Evolutionary conservation across 2,888 invertebrate genomes (phyloP).

Genomic region (Tetrapedia diversipes): DNA sequence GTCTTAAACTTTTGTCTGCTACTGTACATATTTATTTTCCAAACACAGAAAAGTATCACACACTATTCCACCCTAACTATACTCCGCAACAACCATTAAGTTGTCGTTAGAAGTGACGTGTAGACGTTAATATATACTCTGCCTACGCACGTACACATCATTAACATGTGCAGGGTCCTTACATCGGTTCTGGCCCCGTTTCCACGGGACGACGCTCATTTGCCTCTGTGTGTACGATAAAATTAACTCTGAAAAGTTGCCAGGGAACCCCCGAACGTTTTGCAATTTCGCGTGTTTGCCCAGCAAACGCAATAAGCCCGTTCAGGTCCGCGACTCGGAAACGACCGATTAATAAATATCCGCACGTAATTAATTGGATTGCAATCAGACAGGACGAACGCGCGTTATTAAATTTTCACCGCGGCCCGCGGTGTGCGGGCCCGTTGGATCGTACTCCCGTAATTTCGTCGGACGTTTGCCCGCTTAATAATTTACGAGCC

Average conservation of each 20-base stretch:
- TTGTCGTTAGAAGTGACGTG: no score
- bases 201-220: no score
- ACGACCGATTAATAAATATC: slow-evolving; percentile 69
- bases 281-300: slow-evolving; percentile 47
- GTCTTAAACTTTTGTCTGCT: no score
- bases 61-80: no score
- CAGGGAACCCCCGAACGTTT: slow-evolving; percentile 16
- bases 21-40: no score
- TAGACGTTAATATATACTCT: no score
- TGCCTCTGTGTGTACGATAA: background rate
- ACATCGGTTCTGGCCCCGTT: no score
- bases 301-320: slow-evolving; percentile 42
- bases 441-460: slow-evolving; percentile 42
- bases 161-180: no score
- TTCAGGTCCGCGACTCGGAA: slow-evolving; percentile 35
- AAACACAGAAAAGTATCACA: no score
- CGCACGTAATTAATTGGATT: slow-evolving; percentile 67
- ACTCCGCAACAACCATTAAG: no score
- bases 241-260: slow-evolving; percentile 34
- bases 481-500: slow-evolving; percentile 55
- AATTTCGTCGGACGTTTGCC: slow-evolving; percentile 57
- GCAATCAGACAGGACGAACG: slow-evolving; percentile 60
- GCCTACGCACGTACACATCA: no score
- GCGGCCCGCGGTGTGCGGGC: slow-evolving; percentile 30
- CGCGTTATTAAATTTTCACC: slow-evolving; percentile 69